Evolutionary conservation across 2,888 invertebrate species (phyloP).

Genomic region (Prenolepis imparis): DNA sequence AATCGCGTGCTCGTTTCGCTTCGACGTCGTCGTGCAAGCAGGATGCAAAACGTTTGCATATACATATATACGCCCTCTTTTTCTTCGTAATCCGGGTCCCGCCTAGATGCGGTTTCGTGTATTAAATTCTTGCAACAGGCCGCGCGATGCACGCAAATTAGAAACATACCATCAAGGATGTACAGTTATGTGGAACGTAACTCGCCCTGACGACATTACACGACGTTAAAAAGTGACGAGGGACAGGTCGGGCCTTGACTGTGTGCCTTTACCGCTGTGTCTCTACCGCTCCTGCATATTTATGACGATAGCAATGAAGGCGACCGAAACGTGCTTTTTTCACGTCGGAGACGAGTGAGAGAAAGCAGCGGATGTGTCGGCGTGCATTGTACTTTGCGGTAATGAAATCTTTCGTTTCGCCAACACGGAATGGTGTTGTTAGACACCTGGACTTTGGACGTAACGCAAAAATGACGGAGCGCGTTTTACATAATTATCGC

Average conservation of each 20-base stretch:
- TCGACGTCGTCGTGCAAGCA: conserved; percentile 13
- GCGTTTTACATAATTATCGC: conserved; percentile 12
- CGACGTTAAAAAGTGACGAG: conserved; percentile 66
- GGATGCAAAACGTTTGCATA: conserved; percentile 56
- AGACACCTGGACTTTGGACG: not conserved
- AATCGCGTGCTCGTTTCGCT: conserved; percentile 66
- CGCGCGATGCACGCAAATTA: conserved; percentile 77
- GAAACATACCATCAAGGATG: conserved; percentile 73
- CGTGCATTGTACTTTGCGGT: conserved; percentile 19
- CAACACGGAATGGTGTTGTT: not conserved
- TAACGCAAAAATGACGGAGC: conserved; percentile 26
- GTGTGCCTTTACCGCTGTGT: conserved; percentile 30
- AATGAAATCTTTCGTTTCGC: conserved; percentile 38
- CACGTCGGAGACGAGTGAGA: conserved; percentile 36
- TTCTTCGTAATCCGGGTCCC: not conserved
- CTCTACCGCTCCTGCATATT: conserved; percentile 57
- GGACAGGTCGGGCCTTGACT: conserved; percentile 20
- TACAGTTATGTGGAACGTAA: conserved; percentile 33
- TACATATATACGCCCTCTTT: not conserved
- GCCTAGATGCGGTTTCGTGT: conserved; percentile 77
- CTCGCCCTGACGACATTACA: conserved; percentile 58
- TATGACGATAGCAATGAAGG: conserved; percentile 58
- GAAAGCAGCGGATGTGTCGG: conserved; percentile 8
- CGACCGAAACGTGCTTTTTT: conserved; percentile 61
- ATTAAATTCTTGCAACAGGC: conserved; percentile 80